phyloP scores from a whole-genome alignment of 2,113 vertebrate species.

The Pseudopodoces humilis region DNA sequence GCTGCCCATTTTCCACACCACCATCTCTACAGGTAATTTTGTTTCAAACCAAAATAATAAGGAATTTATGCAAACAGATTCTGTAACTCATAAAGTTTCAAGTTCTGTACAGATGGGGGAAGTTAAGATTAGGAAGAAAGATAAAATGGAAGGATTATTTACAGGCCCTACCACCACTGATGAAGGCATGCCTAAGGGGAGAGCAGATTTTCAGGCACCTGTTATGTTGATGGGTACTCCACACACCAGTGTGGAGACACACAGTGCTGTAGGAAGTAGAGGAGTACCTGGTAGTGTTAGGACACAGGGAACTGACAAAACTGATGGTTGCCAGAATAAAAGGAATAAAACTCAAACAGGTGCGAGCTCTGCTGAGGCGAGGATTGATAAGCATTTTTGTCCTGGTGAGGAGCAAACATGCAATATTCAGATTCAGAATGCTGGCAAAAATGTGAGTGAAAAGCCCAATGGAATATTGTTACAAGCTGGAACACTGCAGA shows the following conservation, averaged over 20 bases:
- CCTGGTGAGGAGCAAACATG: conserved; percentile 5
- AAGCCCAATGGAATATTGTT: background rate
- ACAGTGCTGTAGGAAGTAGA: background rate
- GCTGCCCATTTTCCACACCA: background rate
- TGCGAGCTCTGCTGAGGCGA: background rate
- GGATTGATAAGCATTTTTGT: background rate
- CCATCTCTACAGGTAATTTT: background rate
- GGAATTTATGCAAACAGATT: background rate
- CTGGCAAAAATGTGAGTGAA: background rate
- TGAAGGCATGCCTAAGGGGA: background rate
- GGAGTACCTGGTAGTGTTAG: background rate
- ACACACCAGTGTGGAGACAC: background rate
- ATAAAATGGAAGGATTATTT: background rate
- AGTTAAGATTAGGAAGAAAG: background rate
- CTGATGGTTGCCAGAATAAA: background rate
- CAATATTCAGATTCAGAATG: background rate
- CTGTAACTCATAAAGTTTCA: background rate
- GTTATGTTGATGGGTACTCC: background rate
- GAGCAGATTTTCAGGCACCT: background rate
- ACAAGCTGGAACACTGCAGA: conserved; percentile 1
- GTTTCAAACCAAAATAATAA: conserved; percentile 12
- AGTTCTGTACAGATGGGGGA: background rate
- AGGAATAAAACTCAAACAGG: background rate
- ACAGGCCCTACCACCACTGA: background rate
- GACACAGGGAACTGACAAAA: background rate